These are phyloP conservation scores for Abrostola tripartita DNA, from an alignment of 2,888 invertebrate species.

Conservation along the genomic window DNA sequence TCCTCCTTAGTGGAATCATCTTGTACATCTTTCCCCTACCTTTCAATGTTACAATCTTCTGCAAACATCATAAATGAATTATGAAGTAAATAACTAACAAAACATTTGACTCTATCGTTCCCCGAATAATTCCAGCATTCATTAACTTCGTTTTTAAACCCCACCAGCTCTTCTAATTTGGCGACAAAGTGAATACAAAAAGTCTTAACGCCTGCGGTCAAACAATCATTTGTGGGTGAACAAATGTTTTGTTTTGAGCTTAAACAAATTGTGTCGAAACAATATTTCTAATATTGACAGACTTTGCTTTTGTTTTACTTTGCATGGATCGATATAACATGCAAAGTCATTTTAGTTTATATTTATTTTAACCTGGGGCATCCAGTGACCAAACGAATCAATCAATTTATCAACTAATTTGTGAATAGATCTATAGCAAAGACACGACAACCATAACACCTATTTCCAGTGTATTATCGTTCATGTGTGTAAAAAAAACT, in stretches of 20 bases:
- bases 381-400: background rate
- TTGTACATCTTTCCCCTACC: no score
- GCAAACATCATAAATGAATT: no score
- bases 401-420: conserved; percentile 26
- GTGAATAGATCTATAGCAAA: no score
- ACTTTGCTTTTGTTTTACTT: conserved; percentile 4
- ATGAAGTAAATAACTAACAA: background rate
- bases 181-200: conserved; percentile 30
- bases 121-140: conserved; percentile 23
- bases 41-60: no score
- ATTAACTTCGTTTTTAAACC: conserved; percentile 44
- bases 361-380: conserved; percentile 41
- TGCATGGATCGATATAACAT: conserved; percentile 34
- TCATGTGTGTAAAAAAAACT: no score
- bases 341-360: conserved; percentile 41
- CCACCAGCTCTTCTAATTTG: conserved; percentile 31
- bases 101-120: conserved; percentile 24
- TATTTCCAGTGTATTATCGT: no score
- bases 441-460: no score
- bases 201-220: conserved; percentile 23
- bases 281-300: conserved; percentile 23
- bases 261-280: conserved; percentile 13
- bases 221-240: conserved; percentile 14
- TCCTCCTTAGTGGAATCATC: no score
- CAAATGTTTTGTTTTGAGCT: conserved; percentile 22